Conservation (phyloP, 2,797 vertebrate species). For the Anguilla megastoma region DNA sequence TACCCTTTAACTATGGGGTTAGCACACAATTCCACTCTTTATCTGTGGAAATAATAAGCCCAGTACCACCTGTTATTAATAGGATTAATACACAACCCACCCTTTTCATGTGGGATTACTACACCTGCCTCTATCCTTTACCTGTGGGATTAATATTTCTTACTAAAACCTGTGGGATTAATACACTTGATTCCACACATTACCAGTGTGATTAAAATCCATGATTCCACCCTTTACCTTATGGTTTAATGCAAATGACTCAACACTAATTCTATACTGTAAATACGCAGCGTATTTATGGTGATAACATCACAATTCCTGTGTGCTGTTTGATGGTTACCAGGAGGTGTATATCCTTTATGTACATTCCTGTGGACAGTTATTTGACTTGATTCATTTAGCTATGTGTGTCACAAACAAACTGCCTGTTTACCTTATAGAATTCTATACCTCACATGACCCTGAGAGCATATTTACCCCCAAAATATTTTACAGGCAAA, state of each 20-base stretch:
- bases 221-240: conserved; percentile 6
- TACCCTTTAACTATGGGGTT: neutral
- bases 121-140: neutral
- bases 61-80: neutral
- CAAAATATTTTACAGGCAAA: conserved; percentile 2
- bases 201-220: neutral
- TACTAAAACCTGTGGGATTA: neutral
- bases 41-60: neutral
- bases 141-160: neutral
- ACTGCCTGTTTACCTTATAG: neutral
- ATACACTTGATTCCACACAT: neutral
- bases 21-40: neutral
- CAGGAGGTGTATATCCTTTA: neutral
- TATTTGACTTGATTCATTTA: neutral
- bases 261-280: neutral
- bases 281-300: neutral
- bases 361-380: neutral
- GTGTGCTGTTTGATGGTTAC: neutral
- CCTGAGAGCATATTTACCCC: neutral
- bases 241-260: neutral
- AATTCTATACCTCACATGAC: conserved; percentile 2
- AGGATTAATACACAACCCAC: neutral
- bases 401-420: neutral
- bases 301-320: neutral
- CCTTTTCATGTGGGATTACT: neutral